Base-by-base conservation (phyloP, 2,888 invertebrate species). In the Strigamia transsilvanica region DNA sequence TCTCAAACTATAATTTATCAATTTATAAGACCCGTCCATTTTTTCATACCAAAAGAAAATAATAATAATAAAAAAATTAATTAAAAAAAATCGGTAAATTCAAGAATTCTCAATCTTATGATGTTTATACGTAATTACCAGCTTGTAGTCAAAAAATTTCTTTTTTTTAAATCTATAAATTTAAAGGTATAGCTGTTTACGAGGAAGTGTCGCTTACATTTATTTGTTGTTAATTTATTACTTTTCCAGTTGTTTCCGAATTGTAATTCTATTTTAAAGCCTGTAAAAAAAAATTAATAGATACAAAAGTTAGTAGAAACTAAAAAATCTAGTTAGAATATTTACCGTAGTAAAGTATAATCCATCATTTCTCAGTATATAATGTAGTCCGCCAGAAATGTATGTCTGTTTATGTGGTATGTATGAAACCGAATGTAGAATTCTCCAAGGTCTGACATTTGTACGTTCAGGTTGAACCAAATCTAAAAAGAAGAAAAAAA, bases 211-310 rank as follows among this genome's bases (percentile, higher is more conserved):
- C 27, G 73, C 73, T 73, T 73, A 73, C 13, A 9, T 73, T 73
- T 73, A 73, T 73, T 73, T 73, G 73, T 73, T 73, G 27, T 27
- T 73, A 27, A 73, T 73, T 73, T 73, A 73, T 73, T 73, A 73
- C 23, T 15, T 32, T 15, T 32, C 73, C 73, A 73, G n/a, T 12
- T 32, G 23, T 23, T 73, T 27, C 13, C 27, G 12, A 27, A 27
- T 23, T 73, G 73, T 73, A 73, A 73, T 73, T 73, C 13, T 73
- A 73, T 73, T 73, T 73, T 73, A 73, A 23, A 27, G 13, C 32
- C 73, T 73, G 73, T 73, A 73, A 27, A 66, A 73, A 66, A 73
- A 18, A 56, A 56, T 51, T 51, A 51, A 73, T 73, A 5, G 73
- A n/a, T 73, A 27, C 32, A 32, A 9, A 46, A n/a, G 73, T 73